Percentiles rank a stretch among this genome's conserved stretches.
These are phyloP conservation scores for Eupithecia tripunctaria DNA, from an alignment of 2,888 invertebrate species.

Conservation along the genomic window DNA sequence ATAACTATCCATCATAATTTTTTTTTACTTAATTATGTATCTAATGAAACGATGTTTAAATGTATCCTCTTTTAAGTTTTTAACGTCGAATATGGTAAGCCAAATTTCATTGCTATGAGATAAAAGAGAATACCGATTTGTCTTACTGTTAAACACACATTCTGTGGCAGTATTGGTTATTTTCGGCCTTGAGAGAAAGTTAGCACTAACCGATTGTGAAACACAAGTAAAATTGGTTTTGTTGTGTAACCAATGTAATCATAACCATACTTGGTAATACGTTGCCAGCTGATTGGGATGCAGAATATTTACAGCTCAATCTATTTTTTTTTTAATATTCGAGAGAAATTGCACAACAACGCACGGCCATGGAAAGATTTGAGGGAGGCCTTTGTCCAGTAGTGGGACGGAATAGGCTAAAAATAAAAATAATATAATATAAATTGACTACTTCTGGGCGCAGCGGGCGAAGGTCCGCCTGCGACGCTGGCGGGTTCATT, in stretches of 20 bases:
- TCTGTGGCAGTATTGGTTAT: slow-evolving; percentile 58
- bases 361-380: too few relatives aligned
- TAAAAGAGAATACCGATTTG: background rate
- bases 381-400: too few relatives aligned
- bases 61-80: background rate
- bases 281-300: slow-evolving; percentile 13
- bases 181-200: slow-evolving; percentile 80
- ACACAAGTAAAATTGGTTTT: slow-evolving; percentile 35
- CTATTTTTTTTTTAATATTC: too few relatives aligned
- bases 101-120: background rate
- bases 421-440: too few relatives aligned
- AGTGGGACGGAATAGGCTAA: too few relatives aligned
- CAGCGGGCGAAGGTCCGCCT: too few relatives aligned
- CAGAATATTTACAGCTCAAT: background rate
- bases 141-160: slow-evolving; percentile 4
- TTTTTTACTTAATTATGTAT: background rate
- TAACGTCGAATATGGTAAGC: background rate
- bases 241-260: slow-evolving; percentile 35
- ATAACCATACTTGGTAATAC: slow-evolving; percentile 29
- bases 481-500: too few relatives aligned
- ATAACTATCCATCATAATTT: too few relatives aligned
- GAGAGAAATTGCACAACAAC: too few relatives aligned
- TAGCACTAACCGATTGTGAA: slow-evolving; percentile 50
- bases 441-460: too few relatives aligned
- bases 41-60: background rate